Percentiles rank a stretch among this genome's conserved stretches.
Evolutionary conservation across 2,113 vertebrate species (phyloP).

Genomic region (Talpa occidentalis): DNA sequence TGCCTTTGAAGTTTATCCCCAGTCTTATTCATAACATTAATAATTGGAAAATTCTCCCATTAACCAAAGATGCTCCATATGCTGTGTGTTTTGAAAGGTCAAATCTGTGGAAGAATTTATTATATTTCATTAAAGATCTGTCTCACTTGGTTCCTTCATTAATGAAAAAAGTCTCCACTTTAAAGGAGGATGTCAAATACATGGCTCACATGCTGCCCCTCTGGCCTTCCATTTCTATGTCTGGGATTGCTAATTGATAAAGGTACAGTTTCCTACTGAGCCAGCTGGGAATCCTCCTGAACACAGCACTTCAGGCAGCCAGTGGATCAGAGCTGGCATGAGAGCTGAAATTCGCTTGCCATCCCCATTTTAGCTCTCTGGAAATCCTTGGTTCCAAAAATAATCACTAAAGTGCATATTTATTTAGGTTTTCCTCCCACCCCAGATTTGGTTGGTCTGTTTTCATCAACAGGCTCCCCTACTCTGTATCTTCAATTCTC

Average conservation of each 20-base stretch:
- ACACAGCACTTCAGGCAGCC: neutral
- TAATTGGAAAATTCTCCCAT: constrained; percentile 42
- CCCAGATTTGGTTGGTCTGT: neutral
- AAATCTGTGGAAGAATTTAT: constrained; percentile 47
- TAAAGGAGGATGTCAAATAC: neutral
- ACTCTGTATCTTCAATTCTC: neutral
- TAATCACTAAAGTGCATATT: neutral
- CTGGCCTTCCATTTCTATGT: neutral
- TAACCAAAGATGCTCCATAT: neutral
- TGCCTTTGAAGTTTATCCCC: constrained; percentile 17
- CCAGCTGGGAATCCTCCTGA: neutral
- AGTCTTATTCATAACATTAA: constrained; percentile 25
- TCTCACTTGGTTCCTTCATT: neutral
- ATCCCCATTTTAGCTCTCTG: neutral
- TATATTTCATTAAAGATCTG: constrained; percentile 41
- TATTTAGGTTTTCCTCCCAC: neutral
- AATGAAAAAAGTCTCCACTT: neutral
- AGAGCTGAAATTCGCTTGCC: neutral
- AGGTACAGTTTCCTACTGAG: neutral
- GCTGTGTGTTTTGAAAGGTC: constrained; percentile 61
- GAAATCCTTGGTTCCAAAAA: neutral
- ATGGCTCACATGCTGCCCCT: too few species aligned
- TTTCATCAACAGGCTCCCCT: neutral
- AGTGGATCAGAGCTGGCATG: neutral
- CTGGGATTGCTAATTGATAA: neutral